phyloP scores from a whole-genome alignment of 2,113 vertebrate genomes.

The Canis aureus region DNA sequence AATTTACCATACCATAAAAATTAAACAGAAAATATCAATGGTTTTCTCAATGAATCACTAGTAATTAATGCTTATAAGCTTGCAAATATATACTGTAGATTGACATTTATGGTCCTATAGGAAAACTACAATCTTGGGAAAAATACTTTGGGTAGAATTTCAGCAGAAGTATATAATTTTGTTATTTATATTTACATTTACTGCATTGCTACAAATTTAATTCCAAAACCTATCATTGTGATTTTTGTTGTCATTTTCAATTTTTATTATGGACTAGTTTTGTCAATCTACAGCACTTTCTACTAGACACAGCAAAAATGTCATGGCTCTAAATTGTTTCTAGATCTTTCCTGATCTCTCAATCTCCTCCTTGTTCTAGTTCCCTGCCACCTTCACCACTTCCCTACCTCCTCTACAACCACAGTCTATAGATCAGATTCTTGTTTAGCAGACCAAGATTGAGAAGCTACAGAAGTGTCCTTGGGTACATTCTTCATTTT shows the following conservation, averaged over 20 bases:
- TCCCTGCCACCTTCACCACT: slow-evolving; percentile 78
- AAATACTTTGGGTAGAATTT: not conserved
- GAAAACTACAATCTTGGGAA: not conserved
- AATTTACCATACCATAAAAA: not conserved
- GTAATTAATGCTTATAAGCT: not conserved
- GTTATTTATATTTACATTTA: slow-evolving; percentile 48
- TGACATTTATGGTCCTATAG: not conserved
- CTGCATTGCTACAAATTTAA: slow-evolving; percentile 85
- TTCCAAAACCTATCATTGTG: slow-evolving; percentile 82
- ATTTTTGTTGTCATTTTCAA: not conserved
- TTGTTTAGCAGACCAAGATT: slow-evolving; percentile 90
- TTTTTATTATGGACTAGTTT: slow-evolving; percentile 83
- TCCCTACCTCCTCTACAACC: slow-evolving; percentile 73
- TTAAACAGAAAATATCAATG: not conserved
- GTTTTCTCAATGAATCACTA: not conserved
- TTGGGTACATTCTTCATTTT: not conserved
- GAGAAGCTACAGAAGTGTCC: not conserved
- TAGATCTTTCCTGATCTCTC: slow-evolving; percentile 91
- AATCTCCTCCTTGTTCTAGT: slow-evolving; percentile 90
- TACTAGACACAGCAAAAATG: slow-evolving; percentile 84
- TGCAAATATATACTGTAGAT: not conserved
- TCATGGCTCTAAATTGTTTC: slow-evolving; percentile 92
- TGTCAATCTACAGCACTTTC: slow-evolving; percentile 84
- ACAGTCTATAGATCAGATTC: slow-evolving; percentile 90
- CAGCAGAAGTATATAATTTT: not conserved